Conservation (phyloP, 2,888 invertebrate genomes). For the Drosophila austrosaltans region DNA sequence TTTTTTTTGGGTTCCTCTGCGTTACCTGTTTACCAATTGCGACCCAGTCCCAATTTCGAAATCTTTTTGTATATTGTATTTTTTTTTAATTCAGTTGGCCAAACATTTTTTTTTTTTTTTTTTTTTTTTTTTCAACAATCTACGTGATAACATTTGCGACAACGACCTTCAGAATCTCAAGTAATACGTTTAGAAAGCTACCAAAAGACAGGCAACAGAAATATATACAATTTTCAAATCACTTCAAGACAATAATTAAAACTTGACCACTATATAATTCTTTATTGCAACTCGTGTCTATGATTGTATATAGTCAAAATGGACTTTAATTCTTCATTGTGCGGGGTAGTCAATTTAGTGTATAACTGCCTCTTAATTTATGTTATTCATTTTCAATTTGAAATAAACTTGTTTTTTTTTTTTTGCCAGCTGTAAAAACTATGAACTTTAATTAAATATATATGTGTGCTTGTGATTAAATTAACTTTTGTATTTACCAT, state of each 20-base stretch:
- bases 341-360: not conserved
- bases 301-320: not conserved
- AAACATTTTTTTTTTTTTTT: conserved; percentile 10
- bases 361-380: not conserved
- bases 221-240: not conserved
- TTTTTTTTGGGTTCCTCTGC: conserved; percentile 60
- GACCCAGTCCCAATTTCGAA: conserved; percentile 66
- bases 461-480: not conserved
- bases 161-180: conserved; percentile 38
- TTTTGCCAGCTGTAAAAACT: not conserved
- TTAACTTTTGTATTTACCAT: not conserved
- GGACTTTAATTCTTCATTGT: not conserved
- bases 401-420: not conserved
- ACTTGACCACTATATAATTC: not conserved
- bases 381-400: not conserved
- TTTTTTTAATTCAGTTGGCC: conserved; percentile 9
- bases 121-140: conserved; percentile 33
- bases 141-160: conserved; percentile 41
- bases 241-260: conserved; percentile 5
- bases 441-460: conserved; percentile 1
- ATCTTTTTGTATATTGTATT: conserved; percentile 14
- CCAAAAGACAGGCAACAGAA: not conserved
- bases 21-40: conserved; percentile 59
- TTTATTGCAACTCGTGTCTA: not conserved
- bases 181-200: conserved; percentile 34